Evolutionary conservation across 2,888 invertebrate species (phyloP), one percentile per base, ranked within the genome.

Genomic region (Molorchus minor): DNA sequence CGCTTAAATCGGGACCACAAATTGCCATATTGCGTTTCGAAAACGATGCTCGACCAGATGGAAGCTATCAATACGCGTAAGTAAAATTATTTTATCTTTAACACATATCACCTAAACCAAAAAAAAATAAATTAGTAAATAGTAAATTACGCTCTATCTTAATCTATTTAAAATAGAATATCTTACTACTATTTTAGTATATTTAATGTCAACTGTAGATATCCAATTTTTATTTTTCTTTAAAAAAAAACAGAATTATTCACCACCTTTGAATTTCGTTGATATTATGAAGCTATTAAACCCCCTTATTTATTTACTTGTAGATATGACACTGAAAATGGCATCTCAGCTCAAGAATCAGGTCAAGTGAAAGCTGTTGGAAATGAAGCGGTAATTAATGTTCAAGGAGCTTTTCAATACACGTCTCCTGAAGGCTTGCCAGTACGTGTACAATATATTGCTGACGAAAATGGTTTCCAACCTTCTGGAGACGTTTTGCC

Each of bases 381-480:
- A 59, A 84, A 85, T 52, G 85, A 87, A 1, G 87, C 87, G 69
- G 87, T 87, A 10, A 85, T 90, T 86, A 88, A 89, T 1, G 88
- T 89, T 1, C 88, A 90, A 75, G 92, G 92, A 40, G 88, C 88
- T 25, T 65, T 56, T 43, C 60, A 56, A 12, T 86, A 85, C 73
- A 84, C 84, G n/a, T 84, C 84, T 20, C 85, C 85, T 10, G 86
- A 86, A 71, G 85, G 85, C 49, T 77, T 83, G 8, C 76, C 81
- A 38, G 84, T 84, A 58, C 82, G 84, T 51, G 81, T 85, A 49
- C 86, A 82, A 30, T 91, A 90, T 69, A 83, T 89, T 12, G 90
- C 90, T 17, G 91, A 91, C 77, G 91, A 91, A 80, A 88, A 88
- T 75, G 91, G 90, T 56, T 92, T 89, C 80, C 86, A 88, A 73